Evolutionary conservation across 2,797 vertebrate genomes (phyloP).

Genomic region (Cuniculus paca): DNA sequence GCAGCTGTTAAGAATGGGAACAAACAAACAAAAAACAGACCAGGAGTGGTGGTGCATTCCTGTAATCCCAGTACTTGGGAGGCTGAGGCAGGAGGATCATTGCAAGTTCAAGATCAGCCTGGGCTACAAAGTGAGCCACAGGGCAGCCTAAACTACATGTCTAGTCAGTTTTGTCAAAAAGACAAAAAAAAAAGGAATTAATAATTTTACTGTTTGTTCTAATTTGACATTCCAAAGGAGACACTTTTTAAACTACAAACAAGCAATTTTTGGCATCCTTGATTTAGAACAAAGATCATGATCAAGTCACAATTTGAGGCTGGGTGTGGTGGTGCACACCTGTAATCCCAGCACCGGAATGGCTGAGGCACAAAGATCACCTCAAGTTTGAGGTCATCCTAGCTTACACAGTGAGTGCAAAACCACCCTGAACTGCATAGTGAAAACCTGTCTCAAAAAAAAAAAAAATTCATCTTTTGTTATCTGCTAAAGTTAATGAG

Average conservation of each 20-base stretch:
- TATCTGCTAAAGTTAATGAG: constrained; percentile 37
- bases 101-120: too few species aligned
- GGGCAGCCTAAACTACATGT: too few species aligned
- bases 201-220: neutral
- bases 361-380: neutral
- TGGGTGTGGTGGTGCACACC: too few species aligned
- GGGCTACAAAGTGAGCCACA: too few species aligned
- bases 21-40: too few species aligned
- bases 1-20: neutral
- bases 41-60: too few species aligned
- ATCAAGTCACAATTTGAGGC: neutral
- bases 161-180: too few species aligned
- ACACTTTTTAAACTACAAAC: constrained; percentile 43
- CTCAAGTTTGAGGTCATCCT: neutral
- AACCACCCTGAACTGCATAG: neutral
- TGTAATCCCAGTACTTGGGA: too few species aligned
- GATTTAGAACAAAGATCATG: constrained; percentile 21
- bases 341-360: neutral
- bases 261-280: constrained; percentile 29
- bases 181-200: too few species aligned
- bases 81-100: too few species aligned
- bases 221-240: constrained; percentile 3
- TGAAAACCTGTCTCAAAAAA: neutral
- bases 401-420: neutral
- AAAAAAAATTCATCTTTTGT: neutral